phyloP scores from a whole-genome alignment of 1,140 invertebrate species.

The Drosophila busckii region DNA sequence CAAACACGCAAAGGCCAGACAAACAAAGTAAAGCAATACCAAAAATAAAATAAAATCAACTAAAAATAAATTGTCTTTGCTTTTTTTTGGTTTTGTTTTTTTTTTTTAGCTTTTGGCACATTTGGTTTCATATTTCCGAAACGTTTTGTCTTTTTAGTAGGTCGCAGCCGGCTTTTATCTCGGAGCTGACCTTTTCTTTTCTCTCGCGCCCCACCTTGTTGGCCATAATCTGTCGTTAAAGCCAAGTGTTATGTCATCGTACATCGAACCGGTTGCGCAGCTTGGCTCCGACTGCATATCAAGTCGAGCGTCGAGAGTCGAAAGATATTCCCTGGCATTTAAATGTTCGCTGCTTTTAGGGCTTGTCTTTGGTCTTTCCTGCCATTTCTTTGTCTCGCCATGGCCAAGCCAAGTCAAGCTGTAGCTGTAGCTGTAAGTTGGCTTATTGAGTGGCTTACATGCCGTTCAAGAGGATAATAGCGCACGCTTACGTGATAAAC shows the following conservation, averaged over 20 bases:
- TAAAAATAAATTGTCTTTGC: conserved; percentile 2
- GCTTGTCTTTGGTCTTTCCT: conserved; percentile 31
- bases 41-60: conserved; percentile 10
- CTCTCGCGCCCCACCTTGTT: conserved; percentile 15
- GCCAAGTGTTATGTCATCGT: conserved; percentile 64
- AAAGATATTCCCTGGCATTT: conserved; percentile 63
- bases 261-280: conserved; percentile 51
- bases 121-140: conserved; percentile 6
- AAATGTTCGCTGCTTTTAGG: conserved; percentile 49
- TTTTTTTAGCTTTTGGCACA: conserved; percentile 25
- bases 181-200: conserved; percentile 50
- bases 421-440: conserved; percentile 12
- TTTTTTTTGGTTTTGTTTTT: conserved; percentile 2
- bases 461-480: conserved; percentile 33
- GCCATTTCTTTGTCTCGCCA: conserved; percentile 23
- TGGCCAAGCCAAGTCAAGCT: conserved; percentile 1
- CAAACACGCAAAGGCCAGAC: conserved; percentile 34
- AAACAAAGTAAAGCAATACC: too few species aligned
- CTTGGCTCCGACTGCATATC: conserved; percentile 16
- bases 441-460: conserved; percentile 19
- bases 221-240: conserved; percentile 64
- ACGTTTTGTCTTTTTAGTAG: conserved; percentile 21
- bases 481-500: conserved; percentile 30
- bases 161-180: conserved; percentile 49
- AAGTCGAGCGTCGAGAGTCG: too few species aligned